Base-by-base conservation (phyloP, 2,113 vertebrate genomes). In the Protobothrops mucrosquamatus region DNA sequence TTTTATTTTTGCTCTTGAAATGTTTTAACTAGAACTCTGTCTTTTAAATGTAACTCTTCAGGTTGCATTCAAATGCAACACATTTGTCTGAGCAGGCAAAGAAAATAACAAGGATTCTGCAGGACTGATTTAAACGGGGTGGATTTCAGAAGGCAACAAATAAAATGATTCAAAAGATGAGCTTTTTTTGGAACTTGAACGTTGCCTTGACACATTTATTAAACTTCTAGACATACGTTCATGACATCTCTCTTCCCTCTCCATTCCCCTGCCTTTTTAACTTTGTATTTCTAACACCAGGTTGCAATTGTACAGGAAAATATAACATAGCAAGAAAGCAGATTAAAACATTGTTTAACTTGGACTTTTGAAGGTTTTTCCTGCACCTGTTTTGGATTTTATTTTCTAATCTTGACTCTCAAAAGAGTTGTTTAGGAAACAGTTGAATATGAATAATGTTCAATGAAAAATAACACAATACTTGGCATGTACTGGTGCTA, bases 31-130 rank as follows among this genome's bases (percentile, higher is more conserved):
- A 10, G 8, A 85, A 11, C 39, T 43, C 34, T 85, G 69, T 20
- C 43, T 12, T 39, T 26, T 57, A 86, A 26, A 86, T 57, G 15
- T n/a, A 91, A 12, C 39, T 29, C 39, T 86, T 29, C 14, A 46
- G n/a, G 29, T 51, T 46, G 4, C n/a, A 48, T 59, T 86, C 39
- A 48, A 91, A 48, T 48, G 23, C 48, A 56, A 34, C 54, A n/a
- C 1, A 20, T 87, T 51, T 9, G 85, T 18, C 20, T 48, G 54
- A 29, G 43, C 12, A 61, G 85, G 91, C n/a, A 57, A 59, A 87
- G 81, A 48, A 92, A 92, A 61, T 91, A 85, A 91, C 89, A 95
- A 81, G 94, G 91, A 94, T 93, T 95, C 95, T 89, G 88, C 90
- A 95, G 2, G 61, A 1, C 0, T 0, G 0, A 94, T 89, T 0